phyloP scores from a whole-genome alignment of 2,797 vertebrate species.

The Amniataba percoides region DNA sequence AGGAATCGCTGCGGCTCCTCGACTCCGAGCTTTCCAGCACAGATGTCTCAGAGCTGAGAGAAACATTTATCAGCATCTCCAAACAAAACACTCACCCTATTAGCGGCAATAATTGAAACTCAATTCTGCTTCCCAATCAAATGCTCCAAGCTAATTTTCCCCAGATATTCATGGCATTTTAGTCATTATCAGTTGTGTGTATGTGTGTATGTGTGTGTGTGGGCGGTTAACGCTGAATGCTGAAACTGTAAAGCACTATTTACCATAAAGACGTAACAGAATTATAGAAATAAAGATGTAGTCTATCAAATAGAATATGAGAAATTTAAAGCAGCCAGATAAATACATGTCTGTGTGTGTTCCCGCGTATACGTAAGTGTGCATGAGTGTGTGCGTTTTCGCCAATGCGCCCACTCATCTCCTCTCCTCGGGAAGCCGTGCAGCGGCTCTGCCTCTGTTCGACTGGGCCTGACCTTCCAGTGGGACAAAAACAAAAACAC shows the following conservation, averaged over 20 bases:
- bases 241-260: slow-evolving; percentile 31
- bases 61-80: slow-evolving; percentile 64
- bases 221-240: slow-evolving; percentile 29
- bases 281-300: slow-evolving; percentile 19
- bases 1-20: slow-evolving; percentile 42
- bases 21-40: slow-evolving; percentile 33
- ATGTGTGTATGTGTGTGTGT: neutral
- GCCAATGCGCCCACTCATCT: neutral
- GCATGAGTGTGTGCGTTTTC: neutral
- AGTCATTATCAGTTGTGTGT: slow-evolving; percentile 47
- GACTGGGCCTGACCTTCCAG: slow-evolving; percentile 58
- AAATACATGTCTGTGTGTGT: slow-evolving; percentile 18
- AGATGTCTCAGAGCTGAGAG: slow-evolving; percentile 61
- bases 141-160: slow-evolving; percentile 58
- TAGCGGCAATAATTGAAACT: slow-evolving; percentile 75
- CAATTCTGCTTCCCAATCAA: slow-evolving; percentile 63
- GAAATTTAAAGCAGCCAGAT: slow-evolving; percentile 3
- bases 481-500: slow-evolving; percentile 57
- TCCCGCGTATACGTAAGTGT: neutral
- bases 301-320: slow-evolving; percentile 29
- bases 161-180: slow-evolving; percentile 48
- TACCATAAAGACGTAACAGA: slow-evolving; percentile 32
- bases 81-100: slow-evolving; percentile 71
- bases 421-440: slow-evolving; percentile 20
- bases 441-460: slow-evolving; percentile 21